phyloP scores from a whole-genome alignment of 2,113 vertebrate genomes.

The Hemiscyllium ocellatum region DNA sequence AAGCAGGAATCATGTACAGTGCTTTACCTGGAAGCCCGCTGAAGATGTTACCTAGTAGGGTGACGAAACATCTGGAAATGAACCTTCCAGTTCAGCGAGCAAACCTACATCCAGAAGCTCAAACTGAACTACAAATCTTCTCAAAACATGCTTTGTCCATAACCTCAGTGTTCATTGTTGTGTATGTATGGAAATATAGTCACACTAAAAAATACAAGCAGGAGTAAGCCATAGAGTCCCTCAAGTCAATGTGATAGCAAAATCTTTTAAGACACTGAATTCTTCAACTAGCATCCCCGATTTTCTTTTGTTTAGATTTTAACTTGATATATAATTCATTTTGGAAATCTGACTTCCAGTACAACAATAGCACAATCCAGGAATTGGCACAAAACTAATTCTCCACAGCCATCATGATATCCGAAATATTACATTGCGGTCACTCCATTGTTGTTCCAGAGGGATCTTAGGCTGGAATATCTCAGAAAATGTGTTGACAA shows the following conservation, averaged over 20 bases:
- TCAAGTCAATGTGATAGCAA: background rate
- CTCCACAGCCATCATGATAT: background rate
- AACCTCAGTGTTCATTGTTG: background rate
- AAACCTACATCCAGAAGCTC: no score
- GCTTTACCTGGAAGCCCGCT: no score
- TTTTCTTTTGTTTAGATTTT: background rate
- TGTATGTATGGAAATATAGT: background rate
- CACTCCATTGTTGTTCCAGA: background rate
- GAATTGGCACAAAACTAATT: background rate
- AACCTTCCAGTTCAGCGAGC: no score
- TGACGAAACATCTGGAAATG: no score
- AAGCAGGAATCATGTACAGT: no score
- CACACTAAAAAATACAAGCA: background rate
- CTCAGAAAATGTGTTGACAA: background rate
- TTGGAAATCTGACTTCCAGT: background rate
- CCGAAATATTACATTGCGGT: background rate
- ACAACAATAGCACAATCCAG: background rate
- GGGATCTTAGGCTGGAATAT: background rate
- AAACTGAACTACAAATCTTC: no score
- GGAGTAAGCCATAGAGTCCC: background rate
- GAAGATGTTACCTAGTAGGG: no score
- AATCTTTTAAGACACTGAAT: background rate
- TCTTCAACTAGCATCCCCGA: background rate
- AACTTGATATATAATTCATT: background rate
- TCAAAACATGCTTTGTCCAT: background rate